Percentiles rank a stretch among this genome's conserved stretches.
Evolutionary conservation across 2,113 vertebrate genomes (phyloP).

Genomic region (Albula goreensis): DNA sequence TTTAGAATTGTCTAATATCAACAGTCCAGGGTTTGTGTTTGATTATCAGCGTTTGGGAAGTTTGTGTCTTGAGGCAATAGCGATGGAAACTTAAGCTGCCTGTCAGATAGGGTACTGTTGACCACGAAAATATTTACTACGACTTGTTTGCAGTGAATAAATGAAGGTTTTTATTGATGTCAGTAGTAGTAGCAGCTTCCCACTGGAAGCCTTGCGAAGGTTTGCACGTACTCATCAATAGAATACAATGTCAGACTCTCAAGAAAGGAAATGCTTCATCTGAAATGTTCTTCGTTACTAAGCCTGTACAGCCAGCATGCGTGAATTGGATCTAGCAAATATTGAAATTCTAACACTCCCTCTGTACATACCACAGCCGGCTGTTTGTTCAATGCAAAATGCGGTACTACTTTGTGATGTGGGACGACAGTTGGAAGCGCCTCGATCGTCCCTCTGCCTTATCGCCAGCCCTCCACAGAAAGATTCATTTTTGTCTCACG

Average conservation of each 20-base stretch:
- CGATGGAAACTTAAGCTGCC: background rate
- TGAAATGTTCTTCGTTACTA: background rate
- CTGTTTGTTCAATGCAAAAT: background rate
- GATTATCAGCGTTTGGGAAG: background rate
- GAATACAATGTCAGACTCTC: background rate
- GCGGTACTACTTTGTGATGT: background rate
- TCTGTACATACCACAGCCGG: constrained; percentile 1
- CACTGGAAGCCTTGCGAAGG: no score
- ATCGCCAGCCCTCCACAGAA: background rate
- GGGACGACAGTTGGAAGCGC: background rate
- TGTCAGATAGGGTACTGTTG: background rate
- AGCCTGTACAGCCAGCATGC: background rate
- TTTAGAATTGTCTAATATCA: background rate
- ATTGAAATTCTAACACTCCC: constrained; percentile 9
- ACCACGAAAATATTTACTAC: background rate
- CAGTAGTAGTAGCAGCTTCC: background rate
- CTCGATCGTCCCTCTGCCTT: background rate
- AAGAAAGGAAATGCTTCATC: background rate
- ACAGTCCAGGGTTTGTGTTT: background rate
- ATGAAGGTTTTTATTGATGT: background rate
- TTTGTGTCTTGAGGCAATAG: background rate
- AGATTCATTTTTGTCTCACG: background rate
- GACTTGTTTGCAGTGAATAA: background rate
- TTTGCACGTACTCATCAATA: background rate
- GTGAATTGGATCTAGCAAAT: background rate